Base-by-base conservation (phyloP, 2,113 vertebrate species). In the Mesocricetus auratus region DNA sequence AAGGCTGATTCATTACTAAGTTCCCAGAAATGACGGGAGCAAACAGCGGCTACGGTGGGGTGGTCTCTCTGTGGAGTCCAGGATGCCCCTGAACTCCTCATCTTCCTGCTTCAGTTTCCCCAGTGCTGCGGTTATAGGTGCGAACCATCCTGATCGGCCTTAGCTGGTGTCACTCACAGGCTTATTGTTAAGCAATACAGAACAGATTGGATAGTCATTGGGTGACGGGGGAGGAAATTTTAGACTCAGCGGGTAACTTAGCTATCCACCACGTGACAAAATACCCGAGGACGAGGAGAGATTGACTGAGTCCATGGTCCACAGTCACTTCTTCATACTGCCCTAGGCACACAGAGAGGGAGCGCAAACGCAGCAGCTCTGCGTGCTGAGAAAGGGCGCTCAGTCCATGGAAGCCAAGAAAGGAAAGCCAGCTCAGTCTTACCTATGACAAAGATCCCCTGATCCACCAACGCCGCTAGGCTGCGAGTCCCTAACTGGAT, bases 1-100 rank as follows among this genome's bases (percentile, higher is more conserved):
- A 91, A 98, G 45, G 29, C 74, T 89, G 11, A 89, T 75, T 91
- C 89, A 86, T 93, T 89, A 89, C 86, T 85, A 79, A 89, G 64
- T 10, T 71, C 69, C 64, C 87, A 95, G 50, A 73, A 81, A 83
- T 58, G 36, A 74, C 45, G n/a, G 60, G 58, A 68, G 2, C n/a
- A 47, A 53, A 92, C 7, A 31, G 31, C 50, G 19, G 60, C 81
- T 83, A 42, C 39, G 16, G 81, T 29, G 56, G n/a, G 22, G n/a
- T 82, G 29, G 36, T 26, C 66, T 58, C 8, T 50, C 64, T 53
- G 1, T 19, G 4, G 1, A 56, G 86, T 36, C n/a, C 68, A 60
- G 50, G 39, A 71, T 75, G 73, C 39, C 56, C 29, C 77, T 58
- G 50, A 75, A 45, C 56, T 89, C 56, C 26, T 75, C 8, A 62